Conservation (phyloP, 2,888 invertebrate genomes). For the Cinara cedri region DNA sequence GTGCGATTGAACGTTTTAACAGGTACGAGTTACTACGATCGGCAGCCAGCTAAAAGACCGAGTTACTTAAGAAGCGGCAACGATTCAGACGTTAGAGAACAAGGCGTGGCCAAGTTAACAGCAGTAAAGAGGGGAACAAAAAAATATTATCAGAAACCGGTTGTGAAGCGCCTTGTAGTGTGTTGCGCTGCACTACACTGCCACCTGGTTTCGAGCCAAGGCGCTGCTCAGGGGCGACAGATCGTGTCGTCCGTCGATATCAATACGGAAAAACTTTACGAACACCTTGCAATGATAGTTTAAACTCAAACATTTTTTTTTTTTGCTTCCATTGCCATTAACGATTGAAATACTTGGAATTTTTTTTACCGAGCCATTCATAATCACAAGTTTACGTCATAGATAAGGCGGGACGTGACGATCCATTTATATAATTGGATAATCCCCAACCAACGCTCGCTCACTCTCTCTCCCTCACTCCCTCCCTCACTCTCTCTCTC, state of each 20-base stretch:
- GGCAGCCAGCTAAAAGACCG: not conserved
- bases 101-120: constrained; percentile 17
- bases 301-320: not conserved
- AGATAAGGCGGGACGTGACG: constrained; percentile 53
- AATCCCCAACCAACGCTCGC: not conserved
- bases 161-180: constrained; percentile 31
- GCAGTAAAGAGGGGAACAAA: not conserved
- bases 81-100: constrained; percentile 3
- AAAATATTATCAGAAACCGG: constrained; percentile 41
- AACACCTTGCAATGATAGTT: constrained; percentile 41
- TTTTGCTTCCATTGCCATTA: constrained; percentile 12
- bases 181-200: not conserved
- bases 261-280: constrained; percentile 33
- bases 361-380: constrained; percentile 45
- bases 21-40: no score
- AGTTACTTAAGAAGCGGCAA: constrained; percentile 1
- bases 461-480: not conserved
- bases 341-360: constrained; percentile 41
- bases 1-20: no score
- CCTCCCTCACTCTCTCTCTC: no score
- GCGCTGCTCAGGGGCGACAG: not conserved
- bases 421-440: constrained; percentile 39
- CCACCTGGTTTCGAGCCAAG: constrained; percentile 48
- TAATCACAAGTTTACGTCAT: constrained; percentile 54
- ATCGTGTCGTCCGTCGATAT: not conserved